Evolutionary conservation across 2,888 invertebrate species (phyloP), one percentile per base, ranked within the genome.

Genomic region (Stenotaenia linearis): DNA sequence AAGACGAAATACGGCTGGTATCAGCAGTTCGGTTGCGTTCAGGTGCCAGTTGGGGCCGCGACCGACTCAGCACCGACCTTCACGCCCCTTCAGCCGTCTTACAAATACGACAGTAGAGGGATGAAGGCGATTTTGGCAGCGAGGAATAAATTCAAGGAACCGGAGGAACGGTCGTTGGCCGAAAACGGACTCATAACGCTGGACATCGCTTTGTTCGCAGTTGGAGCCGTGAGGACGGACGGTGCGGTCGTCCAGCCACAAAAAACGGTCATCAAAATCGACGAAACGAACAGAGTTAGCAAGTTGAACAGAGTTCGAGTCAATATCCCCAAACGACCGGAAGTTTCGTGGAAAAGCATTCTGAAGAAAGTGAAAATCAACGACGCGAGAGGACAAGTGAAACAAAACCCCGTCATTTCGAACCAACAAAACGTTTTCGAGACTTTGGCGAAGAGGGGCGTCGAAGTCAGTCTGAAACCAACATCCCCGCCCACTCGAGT

Each of bases 1-100:
- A 69, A 75, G 74, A 79, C 79, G n/a, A 23, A 30, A 15, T 79
- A 40, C 35, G 79, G 79, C 1, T 75, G 74, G 75, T 79, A 28
- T 23, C 79, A 79, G 40, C 18, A 79, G 23, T 75, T 74, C 23
- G 79, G 37, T 2, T 3, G 32, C n/a, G 79, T 75, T 30, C 15
- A 12, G 7, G 18, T 79, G 2, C 25, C 74, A 12, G 75, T 79
- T n/a, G 79, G 74, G 7, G 23, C 32, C 9, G 61, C 30, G 12
- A 12, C 23, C 10, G 56, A 56, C n/a, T 0, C 1, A 0, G 18
- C 35, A 0, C 78, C 78, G 12, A 61, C 61, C 15, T 78, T 61
- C 37, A 15, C 35, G 1, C 75, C 75, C 1, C 3, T 1, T 25
- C 69, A 15, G 15, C 69, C 69, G 10, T 12, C n/a, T 6, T 69